Conservation (phyloP, 1,140 invertebrate genomes). For the Scaptomyza graminum region DNA sequence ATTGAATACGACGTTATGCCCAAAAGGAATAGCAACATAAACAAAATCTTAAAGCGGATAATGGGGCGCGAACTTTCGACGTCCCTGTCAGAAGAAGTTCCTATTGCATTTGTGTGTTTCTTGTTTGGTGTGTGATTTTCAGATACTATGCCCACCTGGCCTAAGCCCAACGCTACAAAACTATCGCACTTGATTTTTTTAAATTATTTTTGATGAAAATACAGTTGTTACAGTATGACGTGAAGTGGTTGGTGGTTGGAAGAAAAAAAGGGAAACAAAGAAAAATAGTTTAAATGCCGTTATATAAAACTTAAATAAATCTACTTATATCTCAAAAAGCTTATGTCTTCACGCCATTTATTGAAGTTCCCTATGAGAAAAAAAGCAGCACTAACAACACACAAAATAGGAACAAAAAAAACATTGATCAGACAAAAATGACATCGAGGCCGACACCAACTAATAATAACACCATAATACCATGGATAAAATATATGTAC, state of each 20-base stretch:
- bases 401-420: background rate
- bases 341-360: background rate
- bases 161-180: background rate
- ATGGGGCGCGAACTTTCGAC: background rate
- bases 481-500: too few relatives aligned
- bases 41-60: background rate
- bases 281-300: conserved; percentile 27
- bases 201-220: too few relatives aligned
- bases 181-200: conserved; percentile 2
- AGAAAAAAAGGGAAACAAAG: conserved; percentile 39
- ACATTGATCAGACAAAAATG: background rate
- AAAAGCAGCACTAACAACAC: background rate
- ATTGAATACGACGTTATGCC: conserved; percentile 23
- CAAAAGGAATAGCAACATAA: conserved; percentile 25
- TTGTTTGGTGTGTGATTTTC: conserved; percentile 6
- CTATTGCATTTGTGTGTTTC: background rate
- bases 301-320: conserved; percentile 9
- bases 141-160: background rate
- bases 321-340: conserved; percentile 3
- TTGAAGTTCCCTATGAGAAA: background rate
- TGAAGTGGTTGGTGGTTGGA: conserved; percentile 7
- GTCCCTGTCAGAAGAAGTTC: background rate
- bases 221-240: background rate
- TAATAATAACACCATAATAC: background rate
- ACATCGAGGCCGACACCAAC: background rate